phyloP scores from a whole-genome alignment of 1,140 invertebrate species.

The Penaeus indicus region DNA sequence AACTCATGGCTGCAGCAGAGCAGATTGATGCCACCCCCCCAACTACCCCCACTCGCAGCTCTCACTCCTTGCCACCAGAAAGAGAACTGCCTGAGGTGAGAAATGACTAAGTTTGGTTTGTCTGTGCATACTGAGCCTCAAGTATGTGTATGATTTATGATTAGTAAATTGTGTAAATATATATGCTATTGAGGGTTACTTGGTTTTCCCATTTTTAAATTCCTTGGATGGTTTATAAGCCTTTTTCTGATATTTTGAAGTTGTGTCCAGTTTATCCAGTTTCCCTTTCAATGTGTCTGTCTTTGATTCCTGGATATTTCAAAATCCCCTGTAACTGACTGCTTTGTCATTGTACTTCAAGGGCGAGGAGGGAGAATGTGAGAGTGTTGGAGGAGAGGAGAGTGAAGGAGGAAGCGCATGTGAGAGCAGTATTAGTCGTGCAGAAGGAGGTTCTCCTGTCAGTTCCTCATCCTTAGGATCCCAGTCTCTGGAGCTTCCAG shows the following conservation, averaged over 20 bases:
- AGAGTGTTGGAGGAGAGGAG: slow-evolving; percentile 61
- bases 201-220: not conserved
- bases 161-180: no score
- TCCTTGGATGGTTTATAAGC: not conserved
- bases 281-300: no score
- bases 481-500: slow-evolving; percentile 75
- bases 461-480: slow-evolving; percentile 67
- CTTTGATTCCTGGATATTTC: not conserved
- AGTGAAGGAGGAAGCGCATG: slow-evolving; percentile 54
- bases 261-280: not conserved
- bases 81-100: slow-evolving; percentile 62
- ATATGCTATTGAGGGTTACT: no score
- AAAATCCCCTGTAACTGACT: not conserved
- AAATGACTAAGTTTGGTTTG: no score
- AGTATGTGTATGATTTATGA: no score
- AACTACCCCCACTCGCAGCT: slow-evolving; percentile 50
- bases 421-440: slow-evolving; percentile 43
- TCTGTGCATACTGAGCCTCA: not conserved
- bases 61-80: slow-evolving; percentile 39
- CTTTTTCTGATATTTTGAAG: not conserved
- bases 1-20: slow-evolving; percentile 57
- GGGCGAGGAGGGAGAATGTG: slow-evolving; percentile 60
- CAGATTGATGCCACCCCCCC: slow-evolving; percentile 60
- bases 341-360: not conserved
- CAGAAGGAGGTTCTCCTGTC: slow-evolving; percentile 45